Base-by-base conservation (phyloP, 2,113 vertebrate species). In the Pundamilia nyererei region DNA sequence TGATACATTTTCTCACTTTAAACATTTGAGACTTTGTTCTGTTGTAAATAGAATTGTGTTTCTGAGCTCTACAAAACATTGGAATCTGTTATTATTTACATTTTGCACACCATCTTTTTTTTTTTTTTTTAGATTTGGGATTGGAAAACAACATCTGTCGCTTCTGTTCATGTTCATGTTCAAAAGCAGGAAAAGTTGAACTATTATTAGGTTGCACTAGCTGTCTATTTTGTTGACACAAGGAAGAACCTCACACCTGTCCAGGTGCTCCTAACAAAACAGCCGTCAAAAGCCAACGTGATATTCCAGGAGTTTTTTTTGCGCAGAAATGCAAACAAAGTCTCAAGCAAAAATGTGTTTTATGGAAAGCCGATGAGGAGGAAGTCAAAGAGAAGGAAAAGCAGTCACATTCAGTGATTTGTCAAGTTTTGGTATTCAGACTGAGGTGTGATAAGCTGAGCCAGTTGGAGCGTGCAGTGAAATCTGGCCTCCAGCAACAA, bases 381-480 rank as follows among this genome's bases (percentile, higher is more conserved):
- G 51, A 80, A 80, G 15, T 82, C 77, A 68, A 29, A 45, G 77
- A 80, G 51, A 42, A 12, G 60, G 35, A 88, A 51, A 11, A 26
- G 8, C 55, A 42, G 83, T 81, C 79, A 19, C 82, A 87, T 83
- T 87, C 58, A 84, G 75, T 87, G 60, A 80, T 87, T 80, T 85
- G 81, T 92, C 72, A 87, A 77, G 80, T 85, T 91, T 92, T 89
- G 85, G 87, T 91, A 94, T 93, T 90, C 92, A 89, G 88, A 86
- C 85, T 81, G 86, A 95, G 92, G 86, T 90, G 89, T 62, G 92
- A 93, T 92, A 87, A 91, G 89, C 88, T 38, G 60, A 95, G 93
- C 94, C 90, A 92, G 95, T 96, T 81, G 89, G 82, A 93, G 93
- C 94, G 83, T 92, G 94, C 93, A 75, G 86, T 88, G 91, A 95